Conservation (phyloP, 2,113 vertebrate species). For the Xerus inauris region DNA sequence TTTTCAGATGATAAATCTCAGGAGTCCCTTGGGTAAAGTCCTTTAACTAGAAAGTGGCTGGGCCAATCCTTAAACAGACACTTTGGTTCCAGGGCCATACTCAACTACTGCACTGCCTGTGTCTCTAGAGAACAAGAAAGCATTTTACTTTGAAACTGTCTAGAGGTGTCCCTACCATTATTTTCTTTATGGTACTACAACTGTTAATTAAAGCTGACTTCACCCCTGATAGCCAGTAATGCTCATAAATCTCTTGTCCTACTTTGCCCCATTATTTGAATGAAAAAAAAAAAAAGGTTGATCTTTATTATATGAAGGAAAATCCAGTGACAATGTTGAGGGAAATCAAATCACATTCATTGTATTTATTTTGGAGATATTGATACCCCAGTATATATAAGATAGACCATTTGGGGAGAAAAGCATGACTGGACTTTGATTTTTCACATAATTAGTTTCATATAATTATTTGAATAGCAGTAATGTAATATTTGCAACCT, state of each 20-base stretch:
- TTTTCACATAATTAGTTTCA: constrained; percentile 53
- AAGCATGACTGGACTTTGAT: constrained; percentile 7
- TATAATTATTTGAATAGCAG: constrained; percentile 46
- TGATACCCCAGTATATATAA: neutral
- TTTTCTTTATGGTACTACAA: constrained; percentile 32
- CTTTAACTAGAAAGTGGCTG: neutral
- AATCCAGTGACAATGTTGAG: neutral
- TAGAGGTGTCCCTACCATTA: constrained; percentile 25
- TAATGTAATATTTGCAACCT: neutral
- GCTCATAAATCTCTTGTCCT: constrained; percentile 2
- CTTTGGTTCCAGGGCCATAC: neutral
- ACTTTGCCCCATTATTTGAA: constrained; percentile 10
- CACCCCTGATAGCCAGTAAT: neutral
- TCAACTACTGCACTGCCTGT: neutral
- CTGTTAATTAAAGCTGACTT: constrained; percentile 37
- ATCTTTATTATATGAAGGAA: constrained; percentile 44
- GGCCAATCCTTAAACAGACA: constrained; percentile 34
- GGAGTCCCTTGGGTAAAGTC: constrained; percentile 39
- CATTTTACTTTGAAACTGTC: constrained; percentile 42
- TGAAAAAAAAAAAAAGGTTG: constrained; percentile 32
- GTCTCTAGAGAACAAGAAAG: constrained; percentile 34
- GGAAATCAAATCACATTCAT: constrained; percentile 28
- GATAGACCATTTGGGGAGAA: constrained; percentile 40
- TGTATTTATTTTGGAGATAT: constrained; percentile 52
- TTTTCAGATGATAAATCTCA: constrained; percentile 60